Conservation (phyloP, 1,140 invertebrate species). For the Condylostylus longicornis region DNA sequence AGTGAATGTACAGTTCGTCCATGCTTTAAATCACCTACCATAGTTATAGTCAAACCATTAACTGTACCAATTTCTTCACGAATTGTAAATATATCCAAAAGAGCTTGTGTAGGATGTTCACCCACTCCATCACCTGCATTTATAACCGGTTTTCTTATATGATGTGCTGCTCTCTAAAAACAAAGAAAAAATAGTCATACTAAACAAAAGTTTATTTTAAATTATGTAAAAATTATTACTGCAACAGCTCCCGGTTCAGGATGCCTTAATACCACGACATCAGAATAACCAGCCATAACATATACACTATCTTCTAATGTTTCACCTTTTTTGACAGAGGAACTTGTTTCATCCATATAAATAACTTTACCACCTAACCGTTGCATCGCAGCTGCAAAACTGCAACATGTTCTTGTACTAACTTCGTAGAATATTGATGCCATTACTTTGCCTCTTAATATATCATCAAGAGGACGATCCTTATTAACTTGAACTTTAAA, state of each 20-base stretch:
- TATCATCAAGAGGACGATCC: conserved; percentile 68
- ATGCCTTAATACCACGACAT: conserved; percentile 88
- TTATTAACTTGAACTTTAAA: conserved; percentile 69
- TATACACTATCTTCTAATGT: conserved; percentile 77
- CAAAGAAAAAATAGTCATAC: conserved; percentile 2
- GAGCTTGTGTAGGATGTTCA: conserved; percentile 96
- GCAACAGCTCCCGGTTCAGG: conserved; percentile 80
- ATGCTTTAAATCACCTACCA: conserved; percentile 94
- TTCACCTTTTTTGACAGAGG: conserved; percentile 94
- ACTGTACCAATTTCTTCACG: conserved; percentile 97
- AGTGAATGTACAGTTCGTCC: conserved; percentile 96
- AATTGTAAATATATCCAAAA: conserved; percentile 96
- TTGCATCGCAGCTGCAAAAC: conserved; percentile 93
- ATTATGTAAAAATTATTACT: conserved; percentile 38
- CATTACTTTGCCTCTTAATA: conserved; percentile 87
- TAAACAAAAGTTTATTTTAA: not conserved
- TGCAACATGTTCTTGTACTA: conserved; percentile 89
- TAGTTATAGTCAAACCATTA: conserved; percentile 83
- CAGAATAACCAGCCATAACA: conserved; percentile 74
- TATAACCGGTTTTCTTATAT: conserved; percentile 76
- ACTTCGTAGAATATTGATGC: conserved; percentile 95
- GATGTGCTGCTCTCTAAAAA: conserved; percentile 58
- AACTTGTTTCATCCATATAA: conserved; percentile 73
- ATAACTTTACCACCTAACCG: conserved; percentile 84
- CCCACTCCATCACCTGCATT: conserved; percentile 97